phyloP scores from a whole-genome alignment of 1,140 invertebrate species.

The Caenorhabditis tropicalis region DNA sequence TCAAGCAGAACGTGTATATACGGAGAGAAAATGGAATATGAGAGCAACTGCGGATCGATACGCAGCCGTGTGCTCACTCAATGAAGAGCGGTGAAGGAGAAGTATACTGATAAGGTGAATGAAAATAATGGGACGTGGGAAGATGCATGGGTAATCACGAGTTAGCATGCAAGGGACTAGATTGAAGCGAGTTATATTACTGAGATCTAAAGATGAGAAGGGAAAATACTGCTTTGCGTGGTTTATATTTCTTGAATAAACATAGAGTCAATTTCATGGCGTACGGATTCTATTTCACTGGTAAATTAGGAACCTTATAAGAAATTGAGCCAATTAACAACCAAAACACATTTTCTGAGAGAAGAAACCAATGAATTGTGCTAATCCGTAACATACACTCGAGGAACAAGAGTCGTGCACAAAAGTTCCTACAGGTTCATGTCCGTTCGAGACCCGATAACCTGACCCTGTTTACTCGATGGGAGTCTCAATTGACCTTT shows the following conservation, averaged over 20 bases:
- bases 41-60: slow-evolving; percentile 18
- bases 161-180: too few relatives aligned
- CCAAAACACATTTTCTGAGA: too few relatives aligned
- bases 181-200: too few relatives aligned
- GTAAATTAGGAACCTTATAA: too few relatives aligned
- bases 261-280: too few relatives aligned
- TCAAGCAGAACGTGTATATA: background rate
- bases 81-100: background rate
- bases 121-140: background rate
- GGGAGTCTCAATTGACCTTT: background rate
- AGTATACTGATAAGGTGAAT: background rate
- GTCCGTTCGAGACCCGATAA: background rate
- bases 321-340: too few relatives aligned
- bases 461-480: background rate
- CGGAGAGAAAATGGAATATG: background rate
- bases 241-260: too few relatives aligned
- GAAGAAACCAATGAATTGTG: too few relatives aligned
- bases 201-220: too few relatives aligned
- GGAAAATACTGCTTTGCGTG: too few relatives aligned
- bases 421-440: background rate
- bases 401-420: background rate
- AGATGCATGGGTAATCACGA: background rate
- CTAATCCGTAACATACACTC: too few relatives aligned
- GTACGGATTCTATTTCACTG: too few relatives aligned
- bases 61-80: background rate